Conservation (phyloP, 2,113 vertebrate genomes). For the Microtus oregoni region DNA sequence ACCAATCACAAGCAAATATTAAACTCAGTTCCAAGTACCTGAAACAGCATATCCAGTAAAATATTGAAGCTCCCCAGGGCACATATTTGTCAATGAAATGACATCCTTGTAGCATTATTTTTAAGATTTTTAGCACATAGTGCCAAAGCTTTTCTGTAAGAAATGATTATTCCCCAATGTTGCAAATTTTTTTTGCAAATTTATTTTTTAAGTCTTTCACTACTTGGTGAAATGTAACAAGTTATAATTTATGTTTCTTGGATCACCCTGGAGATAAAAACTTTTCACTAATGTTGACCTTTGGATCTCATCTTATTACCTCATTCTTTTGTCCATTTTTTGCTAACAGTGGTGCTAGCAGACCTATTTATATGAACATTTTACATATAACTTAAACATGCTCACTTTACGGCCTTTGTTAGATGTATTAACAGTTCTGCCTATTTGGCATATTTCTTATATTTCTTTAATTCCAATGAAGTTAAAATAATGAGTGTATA, state of each 20-base stretch:
- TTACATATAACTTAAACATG: not conserved
- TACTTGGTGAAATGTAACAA: conserved; percentile 8
- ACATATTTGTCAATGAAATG: not conserved
- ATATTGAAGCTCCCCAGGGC: conserved; percentile 36
- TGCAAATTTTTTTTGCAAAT: not conserved
- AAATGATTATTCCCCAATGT: not conserved
- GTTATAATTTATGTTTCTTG: not conserved
- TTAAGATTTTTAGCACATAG: conserved; percentile 15
- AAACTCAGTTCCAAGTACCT: not conserved
- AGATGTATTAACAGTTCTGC: not conserved
- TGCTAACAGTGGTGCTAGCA: not conserved
- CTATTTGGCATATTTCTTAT: not conserved
- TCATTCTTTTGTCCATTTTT: not conserved
- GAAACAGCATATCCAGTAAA: conserved; percentile 6
- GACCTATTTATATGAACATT: not conserved
- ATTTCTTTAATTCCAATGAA: conserved; percentile 27
- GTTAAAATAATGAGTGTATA: not conserved
- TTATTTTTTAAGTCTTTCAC: not conserved
- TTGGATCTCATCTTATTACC: not conserved
- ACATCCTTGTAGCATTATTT: not conserved
- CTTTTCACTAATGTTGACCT: not conserved
- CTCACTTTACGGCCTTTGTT: not conserved
- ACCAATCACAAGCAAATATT: not conserved
- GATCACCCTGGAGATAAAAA: not conserved
- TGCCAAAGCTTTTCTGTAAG: not conserved